phyloP scores from a whole-genome alignment of 2,113 vertebrate genomes.

The Formicarius rufipectus region DNA sequence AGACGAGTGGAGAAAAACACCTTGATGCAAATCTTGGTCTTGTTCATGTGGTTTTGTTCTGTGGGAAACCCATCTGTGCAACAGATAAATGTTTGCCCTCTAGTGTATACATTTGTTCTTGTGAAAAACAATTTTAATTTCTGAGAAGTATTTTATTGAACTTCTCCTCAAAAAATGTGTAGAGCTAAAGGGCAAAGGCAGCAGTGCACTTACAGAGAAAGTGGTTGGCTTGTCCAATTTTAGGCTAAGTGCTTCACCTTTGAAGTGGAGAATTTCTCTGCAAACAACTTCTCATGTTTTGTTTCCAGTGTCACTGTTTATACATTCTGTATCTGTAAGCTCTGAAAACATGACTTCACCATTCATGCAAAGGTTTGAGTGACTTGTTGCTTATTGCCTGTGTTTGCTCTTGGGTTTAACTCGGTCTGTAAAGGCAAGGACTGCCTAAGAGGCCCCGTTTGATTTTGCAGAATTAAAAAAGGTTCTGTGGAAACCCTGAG shows the following conservation, averaged over 20 bases:
- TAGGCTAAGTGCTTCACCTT: neutral
- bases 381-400: neutral
- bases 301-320: neutral
- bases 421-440: neutral
- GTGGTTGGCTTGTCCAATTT: neutral
- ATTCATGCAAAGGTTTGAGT: neutral
- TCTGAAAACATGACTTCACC: neutral
- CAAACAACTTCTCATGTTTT: neutral
- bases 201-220: neutral
- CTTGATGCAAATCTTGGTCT: neutral
- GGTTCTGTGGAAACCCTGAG: neutral
- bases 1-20: neutral
- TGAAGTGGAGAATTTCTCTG: neutral
- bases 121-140: neutral
- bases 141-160: neutral
- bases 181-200: neutral
- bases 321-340: neutral
- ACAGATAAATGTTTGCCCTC: neutral
- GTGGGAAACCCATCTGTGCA: neutral
- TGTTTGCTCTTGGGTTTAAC: neutral
- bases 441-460: neutral
- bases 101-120: neutral
- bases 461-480: neutral
- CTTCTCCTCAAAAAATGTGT: neutral
- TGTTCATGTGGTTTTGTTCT: neutral